Evolutionary conservation across 1,140 invertebrate species (phyloP).

Genomic region (Bombus terrestris): DNA sequence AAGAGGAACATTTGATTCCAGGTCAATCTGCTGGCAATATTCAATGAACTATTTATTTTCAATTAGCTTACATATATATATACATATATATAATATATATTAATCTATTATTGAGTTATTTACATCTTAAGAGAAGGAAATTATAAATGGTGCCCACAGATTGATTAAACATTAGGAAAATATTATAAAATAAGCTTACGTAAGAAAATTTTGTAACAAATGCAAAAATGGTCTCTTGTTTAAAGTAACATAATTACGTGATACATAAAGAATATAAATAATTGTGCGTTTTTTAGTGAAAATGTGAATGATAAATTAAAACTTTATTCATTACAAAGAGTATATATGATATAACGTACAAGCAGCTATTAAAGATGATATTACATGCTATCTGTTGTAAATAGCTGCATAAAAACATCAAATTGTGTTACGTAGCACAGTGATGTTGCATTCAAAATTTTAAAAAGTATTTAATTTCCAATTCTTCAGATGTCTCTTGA

Average conservation of each 20-base stretch:
- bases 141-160: constrained; percentile 50
- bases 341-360: constrained; percentile 38
- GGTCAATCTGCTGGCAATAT: constrained; percentile 66
- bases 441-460: constrained; percentile 10
- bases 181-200: constrained; percentile 26
- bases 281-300: constrained; percentile 35
- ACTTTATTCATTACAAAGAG: constrained; percentile 36
- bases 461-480: neutral
- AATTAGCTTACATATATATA: constrained; percentile 54
- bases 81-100: constrained; percentile 49
- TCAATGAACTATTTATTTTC: constrained; percentile 66
- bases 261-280: constrained; percentile 49
- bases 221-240: constrained; percentile 36
- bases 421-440: constrained; percentile 30
- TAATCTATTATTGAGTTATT: constrained; percentile 64
- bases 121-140: constrained; percentile 44
- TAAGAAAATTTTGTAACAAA: constrained; percentile 43
- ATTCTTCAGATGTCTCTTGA: neutral
- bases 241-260: constrained; percentile 47
- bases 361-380: constrained; percentile 37
- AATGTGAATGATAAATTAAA: constrained; percentile 38
- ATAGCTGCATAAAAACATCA: constrained; percentile 32
- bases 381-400: constrained; percentile 10
- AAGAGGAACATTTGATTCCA: constrained; percentile 65
- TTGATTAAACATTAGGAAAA: constrained; percentile 34